These are phyloP conservation scores for Columba janthina DNA, from an alignment of 2,113 vertebrate genomes.

Conservation along the genomic window DNA sequence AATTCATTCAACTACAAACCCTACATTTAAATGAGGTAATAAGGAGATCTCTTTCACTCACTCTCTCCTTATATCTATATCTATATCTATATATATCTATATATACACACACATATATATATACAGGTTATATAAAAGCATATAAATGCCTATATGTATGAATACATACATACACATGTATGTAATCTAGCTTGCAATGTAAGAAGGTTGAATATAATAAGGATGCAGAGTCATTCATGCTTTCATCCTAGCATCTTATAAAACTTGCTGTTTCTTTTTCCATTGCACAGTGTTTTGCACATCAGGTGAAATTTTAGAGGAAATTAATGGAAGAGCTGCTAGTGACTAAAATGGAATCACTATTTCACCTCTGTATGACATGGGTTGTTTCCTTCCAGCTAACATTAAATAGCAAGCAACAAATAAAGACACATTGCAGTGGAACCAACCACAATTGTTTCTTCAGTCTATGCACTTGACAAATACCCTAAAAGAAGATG, in stretches of 20 bases:
- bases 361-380: slow-evolving; percentile 32
- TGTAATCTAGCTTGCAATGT: not conserved
- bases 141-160: not conserved
- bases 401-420: slow-evolving; percentile 59
- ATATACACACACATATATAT: not conserved
- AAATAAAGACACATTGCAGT: slow-evolving; percentile 73
- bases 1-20: not conserved
- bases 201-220: not conserved
- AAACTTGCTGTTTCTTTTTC: not conserved
- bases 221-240: not conserved
- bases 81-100: not conserved
- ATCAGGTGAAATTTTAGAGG: slow-evolving; percentile 21
- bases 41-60: not conserved
- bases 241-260: not conserved
- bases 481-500: slow-evolving; percentile 71
- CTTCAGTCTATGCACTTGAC: slow-evolving; percentile 58
- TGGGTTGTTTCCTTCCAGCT: slow-evolving; percentile 33
- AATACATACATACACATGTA: not conserved
- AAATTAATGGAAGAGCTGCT: slow-evolving; percentile 27
- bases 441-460: slow-evolving; percentile 63
- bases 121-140: not conserved
- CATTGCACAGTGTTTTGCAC: not conserved
- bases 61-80: not conserved
- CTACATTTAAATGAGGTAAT: not conserved
- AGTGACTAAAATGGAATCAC: slow-evolving; percentile 17